Percentiles rank a stretch among this genome's conserved stretches.
phyloP scores from a whole-genome alignment of 1,140 invertebrate species.

The Phocides pigmalion region DNA sequence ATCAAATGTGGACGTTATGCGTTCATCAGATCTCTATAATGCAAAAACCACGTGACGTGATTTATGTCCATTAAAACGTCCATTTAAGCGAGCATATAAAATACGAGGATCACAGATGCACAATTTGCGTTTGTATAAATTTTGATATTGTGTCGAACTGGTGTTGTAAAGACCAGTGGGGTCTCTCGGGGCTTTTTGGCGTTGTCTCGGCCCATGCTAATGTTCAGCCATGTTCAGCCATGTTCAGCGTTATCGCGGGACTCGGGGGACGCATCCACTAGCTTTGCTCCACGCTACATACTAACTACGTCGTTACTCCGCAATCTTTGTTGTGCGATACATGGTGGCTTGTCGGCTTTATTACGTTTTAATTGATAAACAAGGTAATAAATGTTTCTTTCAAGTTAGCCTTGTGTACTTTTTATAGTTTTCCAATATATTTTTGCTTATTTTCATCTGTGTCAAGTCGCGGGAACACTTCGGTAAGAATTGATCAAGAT shows the following conservation, averaged over 20 bases:
- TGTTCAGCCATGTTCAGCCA: background rate
- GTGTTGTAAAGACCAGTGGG: background rate
- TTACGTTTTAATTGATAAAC: too few species aligned
- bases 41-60: constrained; percentile 13
- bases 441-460: too few species aligned
- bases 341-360: too few species aligned
- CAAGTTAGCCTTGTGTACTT: too few species aligned
- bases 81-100: constrained; percentile 3
- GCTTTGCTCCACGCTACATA: background rate
- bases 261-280: background rate
- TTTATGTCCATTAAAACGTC: constrained; percentile 8
- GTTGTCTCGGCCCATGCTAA: background rate
- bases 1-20: constrained; percentile 8
- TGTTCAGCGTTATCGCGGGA: background rate
- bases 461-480: too few species aligned
- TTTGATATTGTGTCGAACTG: background rate
- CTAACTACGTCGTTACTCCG: too few species aligned
- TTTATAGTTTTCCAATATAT: too few species aligned
- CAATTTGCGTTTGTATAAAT: background rate
- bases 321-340: too few species aligned
- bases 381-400: too few species aligned
- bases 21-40: constrained; percentile 19
- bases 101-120: constrained; percentile 4
- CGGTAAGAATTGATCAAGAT: too few species aligned
- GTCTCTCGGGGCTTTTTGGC: background rate